Conservation (phyloP, 2,888 invertebrate genomes). For the Magallana nippona region DNA sequence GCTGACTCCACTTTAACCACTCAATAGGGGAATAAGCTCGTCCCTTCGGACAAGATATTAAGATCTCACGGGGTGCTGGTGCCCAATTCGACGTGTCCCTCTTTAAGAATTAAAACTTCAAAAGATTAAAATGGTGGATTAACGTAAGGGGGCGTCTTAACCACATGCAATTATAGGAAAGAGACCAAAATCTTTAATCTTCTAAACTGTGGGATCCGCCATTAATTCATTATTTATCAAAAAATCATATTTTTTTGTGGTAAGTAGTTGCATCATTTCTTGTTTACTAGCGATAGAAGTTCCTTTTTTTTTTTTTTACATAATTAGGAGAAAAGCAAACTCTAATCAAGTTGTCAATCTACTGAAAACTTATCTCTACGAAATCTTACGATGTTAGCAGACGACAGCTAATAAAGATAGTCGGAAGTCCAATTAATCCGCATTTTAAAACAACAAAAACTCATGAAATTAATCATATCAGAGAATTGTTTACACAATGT, state of each 20-base stretch:
- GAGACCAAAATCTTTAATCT: neutral
- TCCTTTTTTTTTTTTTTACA: constrained; percentile 2
- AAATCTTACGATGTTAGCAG: constrained; percentile 37
- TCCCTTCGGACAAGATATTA: constrained; percentile 29
- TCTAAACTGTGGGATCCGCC: neutral
- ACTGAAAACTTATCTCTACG: neutral
- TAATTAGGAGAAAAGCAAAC: neutral
- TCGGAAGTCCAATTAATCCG: constrained; percentile 47
- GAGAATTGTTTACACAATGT: constrained; percentile 47
- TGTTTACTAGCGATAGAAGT: neutral
- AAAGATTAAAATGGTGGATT: constrained; percentile 25
- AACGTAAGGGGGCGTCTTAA: constrained; percentile 3
- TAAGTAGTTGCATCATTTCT: constrained; percentile 17
- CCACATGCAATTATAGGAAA: constrained; percentile 4
- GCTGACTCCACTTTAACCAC: neutral
- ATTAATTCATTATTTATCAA: neutral
- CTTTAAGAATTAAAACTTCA: constrained; percentile 16
- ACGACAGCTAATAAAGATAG: constrained; percentile 52
- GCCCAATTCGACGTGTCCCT: neutral
- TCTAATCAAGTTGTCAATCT: constrained; percentile 20
- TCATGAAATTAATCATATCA: constrained; percentile 44
- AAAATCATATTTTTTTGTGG: neutral
- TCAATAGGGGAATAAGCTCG: neutral
- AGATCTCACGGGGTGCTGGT: constrained; percentile 12
- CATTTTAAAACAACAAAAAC: constrained; percentile 40